Conservation (phyloP, 1,140 invertebrate genomes). For the Drosophila punjabiensis region DNA sequence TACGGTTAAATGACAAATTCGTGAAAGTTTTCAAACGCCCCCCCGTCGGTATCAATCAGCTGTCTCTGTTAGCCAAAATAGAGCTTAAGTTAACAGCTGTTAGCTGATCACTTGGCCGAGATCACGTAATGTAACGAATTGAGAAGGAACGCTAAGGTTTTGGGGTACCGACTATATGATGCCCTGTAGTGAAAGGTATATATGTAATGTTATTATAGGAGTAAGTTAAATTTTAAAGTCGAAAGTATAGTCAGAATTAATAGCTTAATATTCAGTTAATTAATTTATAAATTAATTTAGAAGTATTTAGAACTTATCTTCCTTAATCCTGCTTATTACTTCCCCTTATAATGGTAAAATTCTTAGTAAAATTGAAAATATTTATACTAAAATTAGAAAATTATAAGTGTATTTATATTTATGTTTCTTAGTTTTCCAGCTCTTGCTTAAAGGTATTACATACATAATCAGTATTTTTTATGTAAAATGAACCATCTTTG, state of each 20-base stretch:
- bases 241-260: background rate
- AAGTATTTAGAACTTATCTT: no score
- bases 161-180: background rate
- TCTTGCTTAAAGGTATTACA: background rate
- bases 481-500: background rate
- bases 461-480: background rate
- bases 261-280: background rate
- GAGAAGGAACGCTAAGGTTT: background rate
- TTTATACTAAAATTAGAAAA: no score
- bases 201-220: no score
- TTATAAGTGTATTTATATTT: background rate
- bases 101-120: slow-evolving; percentile 28
- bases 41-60: slow-evolving; percentile 28
- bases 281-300: no score
- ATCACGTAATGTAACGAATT: slow-evolving; percentile 43
- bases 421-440: background rate
- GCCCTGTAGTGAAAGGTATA: background rate
- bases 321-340: no score
- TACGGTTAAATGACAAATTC: slow-evolving; percentile 46
- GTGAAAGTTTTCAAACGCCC: slow-evolving; percentile 55
- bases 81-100: slow-evolving; percentile 28
- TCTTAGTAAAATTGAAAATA: no score
- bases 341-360: no score
- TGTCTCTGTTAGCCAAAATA: slow-evolving; percentile 21
- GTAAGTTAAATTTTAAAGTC: background rate